Evolutionary conservation across 2,113 vertebrate genomes (phyloP).

Genomic region (Odocoileus virginianus): DNA sequence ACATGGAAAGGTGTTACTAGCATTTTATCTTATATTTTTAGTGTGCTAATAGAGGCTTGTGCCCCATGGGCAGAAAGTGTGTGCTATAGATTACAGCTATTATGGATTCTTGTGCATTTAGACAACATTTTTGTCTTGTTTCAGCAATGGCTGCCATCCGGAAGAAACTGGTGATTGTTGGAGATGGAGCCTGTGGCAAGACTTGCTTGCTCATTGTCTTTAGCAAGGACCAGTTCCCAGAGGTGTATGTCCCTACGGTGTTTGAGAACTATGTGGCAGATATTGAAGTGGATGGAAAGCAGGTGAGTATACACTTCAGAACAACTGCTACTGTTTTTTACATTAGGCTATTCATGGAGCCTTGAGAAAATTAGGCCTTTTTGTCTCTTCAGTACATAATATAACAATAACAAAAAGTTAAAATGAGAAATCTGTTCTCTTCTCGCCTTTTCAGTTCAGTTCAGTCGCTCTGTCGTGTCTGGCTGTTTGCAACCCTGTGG

Average conservation of each 20-base stretch:
- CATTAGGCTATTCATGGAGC: neutral
- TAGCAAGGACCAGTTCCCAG: conserved; percentile 99
- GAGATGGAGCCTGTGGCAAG: conserved; percentile 98
- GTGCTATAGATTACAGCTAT: rapidly evolving
- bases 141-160: conserved; percentile 98
- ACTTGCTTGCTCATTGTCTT: conserved; percentile 98
- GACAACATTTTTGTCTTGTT: conserved; percentile 53
- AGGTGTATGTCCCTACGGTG: conserved; percentile 97
- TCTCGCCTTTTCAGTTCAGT: neutral
- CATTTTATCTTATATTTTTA: neutral
- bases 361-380: neutral
- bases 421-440: neutral
- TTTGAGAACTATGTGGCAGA: conserved; percentile 99
- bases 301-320: conserved; percentile 81
- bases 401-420: neutral
- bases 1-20: neutral
- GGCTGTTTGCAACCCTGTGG: neutral
- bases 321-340: neutral
- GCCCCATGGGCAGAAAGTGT: neutral
- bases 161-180: conserved; percentile 99
- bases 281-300: conserved; percentile 97
- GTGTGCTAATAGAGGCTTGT: neutral
- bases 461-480: neutral
- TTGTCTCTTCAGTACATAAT: neutral
- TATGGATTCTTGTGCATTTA: neutral